These are phyloP conservation scores for Nephrocerus scutellatus DNA, from an alignment of 2,888 invertebrate genomes.

Conservation along the genomic window DNA sequence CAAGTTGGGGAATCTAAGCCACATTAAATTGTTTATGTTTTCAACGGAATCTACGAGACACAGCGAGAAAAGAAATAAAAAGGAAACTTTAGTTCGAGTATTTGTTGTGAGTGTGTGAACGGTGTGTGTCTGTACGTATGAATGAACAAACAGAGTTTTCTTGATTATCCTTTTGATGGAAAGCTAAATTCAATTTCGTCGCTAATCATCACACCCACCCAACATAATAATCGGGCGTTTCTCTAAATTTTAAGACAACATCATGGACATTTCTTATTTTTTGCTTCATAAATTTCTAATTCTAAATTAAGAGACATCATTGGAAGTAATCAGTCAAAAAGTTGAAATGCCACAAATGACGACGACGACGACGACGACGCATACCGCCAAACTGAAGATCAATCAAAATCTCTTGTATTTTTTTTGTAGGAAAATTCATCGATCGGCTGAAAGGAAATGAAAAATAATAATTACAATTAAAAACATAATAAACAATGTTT, in stretches of 20 bases:
- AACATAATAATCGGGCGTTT: too few relatives aligned
- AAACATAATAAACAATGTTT: conserved; percentile 15
- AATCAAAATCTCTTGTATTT: conserved; percentile 1
- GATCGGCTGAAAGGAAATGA: neutral
- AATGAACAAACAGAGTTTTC: conserved; percentile 37
- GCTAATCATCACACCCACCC: too few relatives aligned
- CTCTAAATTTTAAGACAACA: too few relatives aligned
- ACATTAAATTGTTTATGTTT: too few relatives aligned
- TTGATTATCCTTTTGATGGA: conserved; percentile 39
- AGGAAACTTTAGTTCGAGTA: conserved; percentile 17
- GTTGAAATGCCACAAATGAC: neutral
- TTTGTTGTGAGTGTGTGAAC: conserved; percentile 11
- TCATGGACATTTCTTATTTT: too few relatives aligned
- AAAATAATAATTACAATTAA: conserved; percentile 3
- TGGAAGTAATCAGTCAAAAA: too few relatives aligned
- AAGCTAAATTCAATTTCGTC: too few relatives aligned
- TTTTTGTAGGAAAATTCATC: conserved; percentile 1
- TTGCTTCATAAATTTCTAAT: too few relatives aligned
- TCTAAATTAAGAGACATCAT: too few relatives aligned
- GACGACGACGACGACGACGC: neutral
- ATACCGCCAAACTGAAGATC: neutral
- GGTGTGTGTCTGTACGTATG: conserved; percentile 16
- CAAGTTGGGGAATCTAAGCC: too few relatives aligned
- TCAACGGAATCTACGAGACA: too few relatives aligned
- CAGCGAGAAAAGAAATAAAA: too few relatives aligned